A percentile compares a stretch with the other conserved stretches of the same genome.
Evolutionary conservation across 2,888 invertebrate genomes (phyloP).

Genomic region (Lissocephala sabroskyi): DNA sequence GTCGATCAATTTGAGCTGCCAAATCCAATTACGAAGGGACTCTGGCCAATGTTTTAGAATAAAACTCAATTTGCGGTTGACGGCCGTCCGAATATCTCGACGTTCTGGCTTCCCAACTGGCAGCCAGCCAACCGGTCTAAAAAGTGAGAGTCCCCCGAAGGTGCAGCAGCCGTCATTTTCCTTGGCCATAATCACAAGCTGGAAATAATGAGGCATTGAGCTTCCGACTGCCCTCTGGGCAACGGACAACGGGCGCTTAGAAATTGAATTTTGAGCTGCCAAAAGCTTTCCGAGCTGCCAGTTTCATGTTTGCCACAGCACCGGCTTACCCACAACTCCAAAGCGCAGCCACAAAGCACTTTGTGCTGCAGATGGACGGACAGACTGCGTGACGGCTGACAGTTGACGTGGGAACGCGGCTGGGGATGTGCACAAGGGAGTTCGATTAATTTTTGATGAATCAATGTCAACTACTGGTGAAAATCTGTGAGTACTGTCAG

Average conservation of each 20-base stretch:
- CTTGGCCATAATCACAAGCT: too few species aligned
- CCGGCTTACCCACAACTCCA: slow-evolving; percentile 36
- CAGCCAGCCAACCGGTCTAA: too few species aligned
- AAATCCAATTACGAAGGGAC: slow-evolving; percentile 11
- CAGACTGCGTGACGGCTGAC: slow-evolving; percentile 39
- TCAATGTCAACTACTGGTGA: slow-evolving; percentile 64
- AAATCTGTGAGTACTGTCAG: slow-evolving; percentile 58
- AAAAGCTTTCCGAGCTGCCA: too few species aligned
- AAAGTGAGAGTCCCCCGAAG: too few species aligned
- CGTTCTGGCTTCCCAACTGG: too few species aligned
- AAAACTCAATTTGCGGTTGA: slow-evolving; percentile 14
- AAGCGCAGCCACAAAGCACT: slow-evolving; percentile 4
- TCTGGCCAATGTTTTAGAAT: slow-evolving; percentile 5
- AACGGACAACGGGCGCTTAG: too few species aligned
- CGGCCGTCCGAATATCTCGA: too few species aligned
- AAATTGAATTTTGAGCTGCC: too few species aligned
- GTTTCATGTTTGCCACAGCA: too few species aligned
- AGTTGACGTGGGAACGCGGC: slow-evolving; percentile 21
- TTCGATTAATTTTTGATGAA: slow-evolving; percentile 70
- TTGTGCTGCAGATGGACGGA: background rate
- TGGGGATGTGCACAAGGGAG: slow-evolving; percentile 25
- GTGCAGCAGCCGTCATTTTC: too few species aligned
- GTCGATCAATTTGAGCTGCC: slow-evolving; percentile 10
- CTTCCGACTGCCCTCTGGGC: too few species aligned
- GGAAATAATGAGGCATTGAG: too few species aligned